A percentile compares a stretch with the other conserved stretches of the same genome.
Evolutionary conservation across 2,888 invertebrate genomes (phyloP).

Genomic region (Dicyrtomina minuta): DNA sequence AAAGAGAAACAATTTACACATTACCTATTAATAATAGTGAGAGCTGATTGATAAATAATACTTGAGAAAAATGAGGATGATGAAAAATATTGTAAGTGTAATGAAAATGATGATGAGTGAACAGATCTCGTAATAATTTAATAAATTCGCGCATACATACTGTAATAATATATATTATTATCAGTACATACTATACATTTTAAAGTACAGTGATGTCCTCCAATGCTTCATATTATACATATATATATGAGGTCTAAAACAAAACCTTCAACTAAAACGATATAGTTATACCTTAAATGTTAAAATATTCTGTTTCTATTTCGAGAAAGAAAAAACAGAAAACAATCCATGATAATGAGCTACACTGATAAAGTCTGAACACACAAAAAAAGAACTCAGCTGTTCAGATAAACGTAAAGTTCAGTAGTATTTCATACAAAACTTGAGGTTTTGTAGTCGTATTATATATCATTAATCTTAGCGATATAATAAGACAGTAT

Average conservation of each 20-base stretch:
- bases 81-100: constrained; percentile 30
- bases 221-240: constrained; percentile 1
- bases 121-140: constrained; percentile 30
- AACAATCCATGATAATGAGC: background rate
- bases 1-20: too few species aligned
- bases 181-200: constrained; percentile 15
- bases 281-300: too few species aligned
- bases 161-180: constrained; percentile 16
- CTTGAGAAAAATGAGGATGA: constrained; percentile 5
- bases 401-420: too few species aligned
- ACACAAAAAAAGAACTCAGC: too few species aligned
- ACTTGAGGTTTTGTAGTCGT: too few species aligned
- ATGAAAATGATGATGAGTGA: constrained; percentile 26
- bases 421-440: too few species aligned
- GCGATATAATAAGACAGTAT: too few species aligned
- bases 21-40: background rate
- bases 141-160: constrained; percentile 6
- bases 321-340: constrained; percentile 2
- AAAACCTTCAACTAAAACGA: too few species aligned
- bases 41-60: constrained; percentile 21
- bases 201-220: constrained; percentile 24
- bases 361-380: too few species aligned
- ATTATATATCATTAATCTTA: too few species aligned
- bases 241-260: background rate
- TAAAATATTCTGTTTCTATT: too few species aligned